Evolutionary conservation across 2,888 invertebrate genomes (phyloP).

Genomic region (Thereva unica): DNA sequence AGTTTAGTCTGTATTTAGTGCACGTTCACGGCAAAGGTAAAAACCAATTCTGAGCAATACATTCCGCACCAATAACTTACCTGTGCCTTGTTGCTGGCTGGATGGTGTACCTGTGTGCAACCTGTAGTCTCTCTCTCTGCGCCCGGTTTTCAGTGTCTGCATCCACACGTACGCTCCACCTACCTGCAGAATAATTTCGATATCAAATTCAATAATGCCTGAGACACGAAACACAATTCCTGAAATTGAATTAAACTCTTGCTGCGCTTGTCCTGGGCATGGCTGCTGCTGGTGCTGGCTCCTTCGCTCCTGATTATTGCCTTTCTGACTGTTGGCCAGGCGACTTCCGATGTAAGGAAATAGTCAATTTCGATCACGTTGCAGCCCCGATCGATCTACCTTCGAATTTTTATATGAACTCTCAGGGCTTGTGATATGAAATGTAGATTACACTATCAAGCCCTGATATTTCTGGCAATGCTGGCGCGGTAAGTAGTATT

Average conservation of each 20-base stretch:
- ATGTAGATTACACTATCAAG: no score
- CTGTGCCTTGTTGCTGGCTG: background rate
- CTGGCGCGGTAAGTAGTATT: no score
- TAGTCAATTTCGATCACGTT: no score
- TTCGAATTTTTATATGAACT: no score
- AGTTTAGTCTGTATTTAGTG: conserved; percentile 11
- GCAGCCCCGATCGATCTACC: no score
- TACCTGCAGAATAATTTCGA: background rate
- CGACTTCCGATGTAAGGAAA: no score
- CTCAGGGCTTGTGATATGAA: no score
- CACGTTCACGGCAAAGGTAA: conserved; percentile 8
- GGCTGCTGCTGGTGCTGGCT: conserved; percentile 16
- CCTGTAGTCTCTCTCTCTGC: background rate
- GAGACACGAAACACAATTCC: conserved; percentile 27
- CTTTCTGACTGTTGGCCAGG: no score
- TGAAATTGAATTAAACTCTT: conserved; percentile 20
- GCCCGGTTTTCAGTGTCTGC: background rate
- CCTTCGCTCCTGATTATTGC: background rate
- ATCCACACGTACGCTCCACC: background rate
- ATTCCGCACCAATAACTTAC: background rate
- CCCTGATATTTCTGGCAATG: no score
- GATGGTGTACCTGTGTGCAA: background rate
- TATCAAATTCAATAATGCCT: conserved; percentile 26
- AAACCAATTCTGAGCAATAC: background rate
- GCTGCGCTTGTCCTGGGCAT: conserved; percentile 14